Base-by-base conservation (phyloP, 2,888 invertebrate species). In the Acanthosepion pharaonis region DNA sequence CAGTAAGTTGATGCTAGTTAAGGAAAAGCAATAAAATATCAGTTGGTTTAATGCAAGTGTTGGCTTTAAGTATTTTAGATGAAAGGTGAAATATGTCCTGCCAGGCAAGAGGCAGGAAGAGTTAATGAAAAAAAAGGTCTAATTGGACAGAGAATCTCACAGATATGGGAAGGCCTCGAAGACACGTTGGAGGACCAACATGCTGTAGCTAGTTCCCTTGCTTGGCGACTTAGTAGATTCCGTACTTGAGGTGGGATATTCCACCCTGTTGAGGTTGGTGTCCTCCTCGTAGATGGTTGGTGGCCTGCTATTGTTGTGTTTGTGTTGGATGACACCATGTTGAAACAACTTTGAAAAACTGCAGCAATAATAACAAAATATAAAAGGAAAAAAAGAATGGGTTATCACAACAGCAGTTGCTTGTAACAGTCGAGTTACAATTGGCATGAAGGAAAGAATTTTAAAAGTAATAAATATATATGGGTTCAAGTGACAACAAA, bases 341-440 rank as follows among this genome's bases (percentile, higher is more conserved):
- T 78, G 51, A 93, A 93, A 51, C 53, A 53, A 48, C 53, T 93
- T 93, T 53, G 92, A 93, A 93, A 93, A 51, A 51, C 92, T 93
- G 92, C 51, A 92, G 92, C 92, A 93, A 92, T 25, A 93, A 53
- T 25, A 25, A 93, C 8, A 93, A 93, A n/a, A 51, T n/a, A 51
- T 51, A 93, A n/a, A 93, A 93, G 18, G 23, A 49, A 53, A 93
- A 93, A 93, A n/a, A 92, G 42, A 53, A 49, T 49, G 92, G 92
- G n/a, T 53, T 3, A 53, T 48, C 25, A 18, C 8, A n/a, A 78
- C 11, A n/a, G n/a, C 28, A 28, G 8, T 9, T 8, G 78, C 33
- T 78, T 78, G 78, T 78, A 78, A 78, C 33, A 78, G 18, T 33
- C 78, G 33, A 78, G n/a, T n/a, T 9, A 78, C 78, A n/a, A n/a